Conservation (phyloP, 2,888 invertebrate genomes). For the Aphrophora alni region DNA sequence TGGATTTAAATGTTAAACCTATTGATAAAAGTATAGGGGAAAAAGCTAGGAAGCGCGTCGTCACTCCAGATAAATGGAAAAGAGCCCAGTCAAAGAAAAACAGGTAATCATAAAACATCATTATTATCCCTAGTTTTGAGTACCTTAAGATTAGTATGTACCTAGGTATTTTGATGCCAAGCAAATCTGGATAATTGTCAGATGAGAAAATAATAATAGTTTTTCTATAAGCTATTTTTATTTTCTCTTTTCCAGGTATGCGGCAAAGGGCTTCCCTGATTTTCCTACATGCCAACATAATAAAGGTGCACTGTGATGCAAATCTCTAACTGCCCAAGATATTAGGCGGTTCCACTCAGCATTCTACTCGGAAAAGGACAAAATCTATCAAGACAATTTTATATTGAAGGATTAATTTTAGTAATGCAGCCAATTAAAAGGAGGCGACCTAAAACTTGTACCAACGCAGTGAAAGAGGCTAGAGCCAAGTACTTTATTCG, state of each 20-base stretch:
- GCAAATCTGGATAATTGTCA: not conserved
- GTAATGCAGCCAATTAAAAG: conserved; percentile 11
- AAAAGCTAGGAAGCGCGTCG: not conserved
- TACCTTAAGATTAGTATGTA: not conserved
- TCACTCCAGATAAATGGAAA: conserved; percentile 22
- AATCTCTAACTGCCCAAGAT: conserved; percentile 20
- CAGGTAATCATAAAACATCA: conserved; percentile 24
- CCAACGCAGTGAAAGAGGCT: conserved; percentile 1
- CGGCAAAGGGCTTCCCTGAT: conserved; percentile 14
- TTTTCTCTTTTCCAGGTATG: conserved; percentile 24
- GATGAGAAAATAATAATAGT: conserved; percentile 26
- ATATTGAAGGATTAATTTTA: conserved; percentile 27
- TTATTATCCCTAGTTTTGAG: conserved; percentile 15
- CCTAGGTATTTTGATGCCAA: not conserved
- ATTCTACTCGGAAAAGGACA: conserved; percentile 25
- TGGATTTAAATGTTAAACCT: conserved; percentile 27
- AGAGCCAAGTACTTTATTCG: conserved; percentile 29
- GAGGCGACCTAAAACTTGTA: conserved; percentile 11
- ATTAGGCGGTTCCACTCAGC: conserved; percentile 20
- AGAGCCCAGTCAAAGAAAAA: conserved; percentile 22
- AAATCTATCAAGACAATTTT: conserved; percentile 36
- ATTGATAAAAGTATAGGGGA: conserved; percentile 1
- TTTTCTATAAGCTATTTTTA: conserved; percentile 6
- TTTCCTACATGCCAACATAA: conserved; percentile 24
- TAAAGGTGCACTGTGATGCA: conserved; percentile 26